Conservation (phyloP, 2,888 invertebrate species). For the Dasypogon diadema region DNA sequence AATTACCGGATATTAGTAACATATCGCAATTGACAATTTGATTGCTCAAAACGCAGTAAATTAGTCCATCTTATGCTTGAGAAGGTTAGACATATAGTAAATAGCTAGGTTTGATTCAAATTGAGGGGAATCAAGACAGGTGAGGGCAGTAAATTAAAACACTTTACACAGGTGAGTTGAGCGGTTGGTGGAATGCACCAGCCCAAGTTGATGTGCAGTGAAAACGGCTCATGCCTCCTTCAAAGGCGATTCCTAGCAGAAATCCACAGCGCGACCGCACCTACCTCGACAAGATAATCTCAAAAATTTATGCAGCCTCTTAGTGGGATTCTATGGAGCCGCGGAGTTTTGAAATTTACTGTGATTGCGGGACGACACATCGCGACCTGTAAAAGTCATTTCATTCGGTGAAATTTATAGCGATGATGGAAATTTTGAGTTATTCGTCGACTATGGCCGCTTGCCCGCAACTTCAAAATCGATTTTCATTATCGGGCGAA, state of each 20-base stretch:
- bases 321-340: not conserved
- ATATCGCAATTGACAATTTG: too few species aligned
- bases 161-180: not conserved
- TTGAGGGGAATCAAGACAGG: not conserved
- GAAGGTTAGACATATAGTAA: too few species aligned
- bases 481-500: not conserved
- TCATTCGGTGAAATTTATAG: constrained; percentile 24
- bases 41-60: too few species aligned
- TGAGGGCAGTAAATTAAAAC: not conserved
- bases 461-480: not conserved
- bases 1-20: too few species aligned
- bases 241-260: too few species aligned
- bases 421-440: constrained; percentile 14
- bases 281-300: constrained; percentile 27
- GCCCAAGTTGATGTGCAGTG: not conserved
- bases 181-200: not conserved
- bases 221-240: not conserved
- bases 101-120: too few species aligned
- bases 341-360: not conserved
- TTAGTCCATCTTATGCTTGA: too few species aligned
- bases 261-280: too few species aligned
- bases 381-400: not conserved
- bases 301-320: constrained; percentile 8
- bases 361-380: not conserved
- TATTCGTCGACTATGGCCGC: constrained; percentile 10